These are phyloP conservation scores for Meloidogyne hapla DNA, from an alignment of 1,140 invertebrate genomes.

Conservation along the genomic window DNA sequence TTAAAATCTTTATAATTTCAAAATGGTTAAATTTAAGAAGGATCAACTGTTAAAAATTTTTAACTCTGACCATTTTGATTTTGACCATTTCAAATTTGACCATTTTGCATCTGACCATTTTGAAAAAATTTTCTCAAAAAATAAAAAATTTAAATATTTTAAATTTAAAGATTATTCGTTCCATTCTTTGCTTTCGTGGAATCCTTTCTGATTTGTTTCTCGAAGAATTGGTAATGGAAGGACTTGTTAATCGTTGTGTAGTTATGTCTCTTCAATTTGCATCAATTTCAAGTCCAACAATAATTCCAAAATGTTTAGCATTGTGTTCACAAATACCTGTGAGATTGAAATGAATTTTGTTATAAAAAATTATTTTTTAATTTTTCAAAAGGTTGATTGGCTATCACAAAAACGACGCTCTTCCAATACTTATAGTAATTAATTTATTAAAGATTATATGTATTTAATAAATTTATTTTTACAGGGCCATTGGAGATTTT, in stretches of 20 bases:
- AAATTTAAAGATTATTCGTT: conserved; percentile 35
- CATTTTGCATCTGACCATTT: too few relatives aligned
- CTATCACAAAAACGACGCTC: neutral
- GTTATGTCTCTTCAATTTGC: conserved; percentile 45
- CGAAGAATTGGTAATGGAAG: conserved; percentile 42
- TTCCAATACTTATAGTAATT: conserved; percentile 1
- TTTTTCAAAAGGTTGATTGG: conserved; percentile 1
- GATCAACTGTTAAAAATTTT: too few relatives aligned
- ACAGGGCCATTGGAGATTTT: conserved; percentile 3
- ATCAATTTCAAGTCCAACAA: conserved; percentile 22
- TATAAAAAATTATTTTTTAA: neutral
- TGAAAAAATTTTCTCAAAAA: neutral
- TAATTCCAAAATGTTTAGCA: conserved; percentile 39
- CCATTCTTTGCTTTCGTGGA: conserved; percentile 31
- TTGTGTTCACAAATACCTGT: conserved; percentile 39
- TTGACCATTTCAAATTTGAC: too few relatives aligned
- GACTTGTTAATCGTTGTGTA: conserved; percentile 37
- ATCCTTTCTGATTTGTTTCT: conserved; percentile 33
- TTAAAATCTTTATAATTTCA: too few relatives aligned
- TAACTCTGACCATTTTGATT: too few relatives aligned
- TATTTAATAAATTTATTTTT: neutral
- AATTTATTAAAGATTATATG: neutral
- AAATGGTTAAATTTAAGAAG: too few relatives aligned
- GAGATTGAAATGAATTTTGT: too few relatives aligned
- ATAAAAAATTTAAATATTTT: too few relatives aligned